Evolutionary conservation across 2,113 vertebrate genomes (phyloP).

Genomic region (Carlito syrichta): DNA sequence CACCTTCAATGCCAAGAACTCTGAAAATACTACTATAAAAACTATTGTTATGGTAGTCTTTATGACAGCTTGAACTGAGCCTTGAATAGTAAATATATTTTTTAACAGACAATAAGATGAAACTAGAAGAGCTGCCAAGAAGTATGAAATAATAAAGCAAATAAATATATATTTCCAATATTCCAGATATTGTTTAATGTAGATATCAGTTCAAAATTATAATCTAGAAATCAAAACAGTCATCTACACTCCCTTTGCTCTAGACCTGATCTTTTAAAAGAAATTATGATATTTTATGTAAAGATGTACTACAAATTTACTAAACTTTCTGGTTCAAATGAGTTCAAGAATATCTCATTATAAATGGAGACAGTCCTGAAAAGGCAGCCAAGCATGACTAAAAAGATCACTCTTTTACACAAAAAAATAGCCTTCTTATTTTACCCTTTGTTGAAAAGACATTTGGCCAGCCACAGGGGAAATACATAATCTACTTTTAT

Average conservation of each 20-base stretch:
- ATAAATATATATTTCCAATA: conserved; percentile 73
- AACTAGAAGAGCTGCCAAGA: conserved; percentile 76
- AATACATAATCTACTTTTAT: conserved; percentile 89
- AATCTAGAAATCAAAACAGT: conserved; percentile 45
- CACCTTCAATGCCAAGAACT: conserved; percentile 56
- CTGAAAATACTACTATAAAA: conserved; percentile 67
- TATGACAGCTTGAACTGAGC: conserved; percentile 59
- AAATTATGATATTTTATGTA: conserved; percentile 78
- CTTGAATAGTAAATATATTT: conserved; percentile 74
- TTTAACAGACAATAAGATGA: conserved; percentile 74
- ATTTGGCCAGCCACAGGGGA: conserved; percentile 88
- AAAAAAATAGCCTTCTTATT: conserved; percentile 89
- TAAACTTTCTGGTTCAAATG: conserved; percentile 88
- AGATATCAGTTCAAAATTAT: conserved; percentile 48
- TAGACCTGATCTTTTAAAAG: conserved; percentile 63
- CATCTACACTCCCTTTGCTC: neutral
- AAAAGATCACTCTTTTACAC: conserved; percentile 89
- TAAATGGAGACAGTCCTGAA: conserved; percentile 87
- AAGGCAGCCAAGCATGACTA: conserved; percentile 88
- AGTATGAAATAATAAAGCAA: conserved; percentile 74
- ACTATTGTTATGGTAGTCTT: conserved; percentile 57
- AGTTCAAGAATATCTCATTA: conserved; percentile 89
- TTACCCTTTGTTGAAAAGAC: conserved; percentile 89
- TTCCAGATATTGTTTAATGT: conserved; percentile 61
- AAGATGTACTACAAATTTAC: conserved; percentile 82